These are phyloP conservation scores for Protaetia brevitarsis DNA, from an alignment of 1,140 invertebrate genomes.

Conservation along the genomic window DNA sequence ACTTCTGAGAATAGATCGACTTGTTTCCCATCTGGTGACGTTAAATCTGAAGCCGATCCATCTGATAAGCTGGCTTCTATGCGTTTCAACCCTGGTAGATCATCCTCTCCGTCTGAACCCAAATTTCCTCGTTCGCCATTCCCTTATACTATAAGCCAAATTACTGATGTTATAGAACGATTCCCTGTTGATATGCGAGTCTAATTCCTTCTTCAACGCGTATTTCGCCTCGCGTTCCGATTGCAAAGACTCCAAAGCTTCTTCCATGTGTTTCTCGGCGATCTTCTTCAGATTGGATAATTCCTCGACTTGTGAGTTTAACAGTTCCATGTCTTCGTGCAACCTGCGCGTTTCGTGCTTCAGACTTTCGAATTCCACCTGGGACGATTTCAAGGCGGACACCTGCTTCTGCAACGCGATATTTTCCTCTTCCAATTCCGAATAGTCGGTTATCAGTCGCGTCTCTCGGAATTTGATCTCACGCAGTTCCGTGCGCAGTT, in stretches of 20 bases:
- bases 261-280: conserved; percentile 94
- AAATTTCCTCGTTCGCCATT: conserved; percentile 54
- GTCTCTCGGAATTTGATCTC: conserved; percentile 91
- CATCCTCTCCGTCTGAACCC: conserved; percentile 79
- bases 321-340: conserved; percentile 81
- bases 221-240: conserved; percentile 96
- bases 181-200: conserved; percentile 87
- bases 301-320: conserved; percentile 87
- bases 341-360: conserved; percentile 94
- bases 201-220: conserved; percentile 95
- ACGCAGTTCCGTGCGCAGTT: conserved; percentile 75
- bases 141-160: conserved; percentile 82
- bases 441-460: conserved; percentile 85
- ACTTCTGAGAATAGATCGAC: conserved; percentile 97
- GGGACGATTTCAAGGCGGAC: conserved; percentile 79
- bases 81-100: conserved; percentile 70
- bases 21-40: conserved; percentile 66
- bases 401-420: conserved; percentile 98
- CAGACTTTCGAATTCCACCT: conserved; percentile 97
- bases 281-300: conserved; percentile 88
- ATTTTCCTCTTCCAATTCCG: conserved; percentile 97
- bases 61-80: conserved; percentile 72
- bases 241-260: conserved; percentile 89
- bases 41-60: conserved; percentile 56
- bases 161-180: conserved; percentile 90